Evolutionary conservation across 2,888 invertebrate genomes (phyloP).

Genomic region (Criorhina ranunculi): DNA sequence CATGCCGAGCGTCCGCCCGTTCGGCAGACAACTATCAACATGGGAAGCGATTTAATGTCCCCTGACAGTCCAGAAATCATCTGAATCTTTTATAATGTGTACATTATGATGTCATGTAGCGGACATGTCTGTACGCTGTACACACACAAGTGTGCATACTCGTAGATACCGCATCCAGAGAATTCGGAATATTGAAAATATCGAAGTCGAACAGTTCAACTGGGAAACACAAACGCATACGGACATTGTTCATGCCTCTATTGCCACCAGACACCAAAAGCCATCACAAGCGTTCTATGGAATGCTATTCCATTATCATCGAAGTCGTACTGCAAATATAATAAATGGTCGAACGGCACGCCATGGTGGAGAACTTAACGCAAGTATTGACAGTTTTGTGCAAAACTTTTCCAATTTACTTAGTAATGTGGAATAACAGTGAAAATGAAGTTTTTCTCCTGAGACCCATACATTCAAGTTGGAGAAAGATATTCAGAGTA

Average conservation of each 20-base stretch:
- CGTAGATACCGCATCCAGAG: slow-evolving; percentile 52
- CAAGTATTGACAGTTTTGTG: slow-evolving; percentile 68
- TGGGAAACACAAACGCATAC: slow-evolving; percentile 26
- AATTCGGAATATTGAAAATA: slow-evolving; percentile 59
- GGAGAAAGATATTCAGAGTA: neutral
- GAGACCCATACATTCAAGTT: neutral
- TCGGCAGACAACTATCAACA: slow-evolving; percentile 14
- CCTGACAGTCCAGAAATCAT: slow-evolving; percentile 57
- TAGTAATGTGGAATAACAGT: slow-evolving; percentile 75
- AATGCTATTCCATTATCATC: slow-evolving; percentile 52
- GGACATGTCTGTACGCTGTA: slow-evolving; percentile 45
- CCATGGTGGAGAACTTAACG: slow-evolving; percentile 42
- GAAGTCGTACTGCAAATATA: slow-evolving; percentile 55
- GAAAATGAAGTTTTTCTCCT: slow-evolving; percentile 33
- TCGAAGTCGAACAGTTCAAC: slow-evolving; percentile 47
- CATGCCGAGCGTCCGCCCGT: slow-evolving; percentile 2
- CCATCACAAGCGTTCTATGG: slow-evolving; percentile 41
- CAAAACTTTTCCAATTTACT: slow-evolving; percentile 82
- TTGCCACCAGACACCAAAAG: slow-evolving; percentile 34
- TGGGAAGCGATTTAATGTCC: slow-evolving; percentile 61
- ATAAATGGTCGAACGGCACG: slow-evolving; percentile 72
- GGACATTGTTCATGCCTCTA: slow-evolving; percentile 12
- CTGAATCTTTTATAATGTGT: slow-evolving; percentile 71
- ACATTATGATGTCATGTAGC: slow-evolving; percentile 69
- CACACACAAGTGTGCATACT: slow-evolving; percentile 12